Percentiles rank a stretch among this genome's conserved stretches.
These are phyloP conservation scores for Habroteleia sp. DNA, from an alignment of 2,888 invertebrate genomes.

Conservation along the genomic window DNA sequence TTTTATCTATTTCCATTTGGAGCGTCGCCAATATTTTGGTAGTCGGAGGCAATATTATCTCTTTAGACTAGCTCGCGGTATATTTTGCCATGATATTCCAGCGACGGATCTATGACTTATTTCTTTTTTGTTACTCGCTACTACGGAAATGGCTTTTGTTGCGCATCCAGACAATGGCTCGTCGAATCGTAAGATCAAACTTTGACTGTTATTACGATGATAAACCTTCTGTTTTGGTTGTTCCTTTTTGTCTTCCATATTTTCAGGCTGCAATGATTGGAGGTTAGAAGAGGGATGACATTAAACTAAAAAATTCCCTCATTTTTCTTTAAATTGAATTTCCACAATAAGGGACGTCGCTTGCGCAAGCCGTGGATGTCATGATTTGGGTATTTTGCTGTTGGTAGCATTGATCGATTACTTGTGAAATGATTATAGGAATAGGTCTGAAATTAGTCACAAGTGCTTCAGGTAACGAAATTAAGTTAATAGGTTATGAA, in stretches of 20 bases:
- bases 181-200: constrained; percentile 62
- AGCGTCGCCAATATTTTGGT: constrained; percentile 76
- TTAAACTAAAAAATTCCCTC: no score
- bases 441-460: no score
- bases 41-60: constrained; percentile 77
- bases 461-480: no score
- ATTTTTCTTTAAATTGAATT: no score
- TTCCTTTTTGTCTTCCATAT: neutral
- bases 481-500: no score
- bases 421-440: no score
- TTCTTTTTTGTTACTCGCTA: constrained; percentile 56
- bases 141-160: constrained; percentile 63
- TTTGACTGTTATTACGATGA: constrained; percentile 53
- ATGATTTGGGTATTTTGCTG: no score
- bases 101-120: constrained; percentile 62
- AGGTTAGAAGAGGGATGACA: no score
- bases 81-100: constrained; percentile 61
- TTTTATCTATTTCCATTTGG: constrained; percentile 80
- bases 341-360: no score
- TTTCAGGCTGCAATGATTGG: neutral
- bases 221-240: constrained; percentile 23
- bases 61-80: constrained; percentile 71
- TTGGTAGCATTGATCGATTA: no score
- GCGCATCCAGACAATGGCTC: constrained; percentile 54
- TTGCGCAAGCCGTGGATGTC: no score